Base-by-base conservation (phyloP, 2,797 vertebrate genomes). In the Hephaestus fuliginosus region DNA sequence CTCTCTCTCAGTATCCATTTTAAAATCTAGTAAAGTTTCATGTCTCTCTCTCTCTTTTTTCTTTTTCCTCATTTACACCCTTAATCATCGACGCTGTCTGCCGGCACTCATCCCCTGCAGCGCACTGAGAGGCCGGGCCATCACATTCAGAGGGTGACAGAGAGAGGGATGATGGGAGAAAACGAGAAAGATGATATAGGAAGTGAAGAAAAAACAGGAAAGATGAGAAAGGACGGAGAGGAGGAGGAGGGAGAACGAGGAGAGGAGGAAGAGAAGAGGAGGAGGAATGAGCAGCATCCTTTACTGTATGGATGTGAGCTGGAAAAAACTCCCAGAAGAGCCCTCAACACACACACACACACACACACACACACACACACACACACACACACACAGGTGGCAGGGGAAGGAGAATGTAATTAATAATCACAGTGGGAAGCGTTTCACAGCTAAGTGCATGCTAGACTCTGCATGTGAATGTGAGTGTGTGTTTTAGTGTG, bases 351-450 rank as follows among this genome's bases (percentile, higher is more conserved):
- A 33, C 71, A 75, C 14, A 60, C 28, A 52, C n/a, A 49, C 44
- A 51, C 39, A 70, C 68, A 43, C 52, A 44, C 70, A 52, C 53
- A 68, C 70, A 74, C 56, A 58, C 58, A 75, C 73, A 77, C 73
- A 83, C 77, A 75, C 62, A 74, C 22, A 68, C 41, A 76, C 44
- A 74, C 60, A 84, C 82, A 83, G 65, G 79, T 86, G 86, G 76
- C 22, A 41, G 49, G 53, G 61, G 82, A 85, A 65, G 56, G 63
- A 70, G 79, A 74, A 76, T 78, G 82, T 89, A 88, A 88, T 91
- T 88, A 91, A 89, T 85, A 86, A 86, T 85, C 86, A 85, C 82
- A 86, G 86, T 78, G 51, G 84, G 86, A 86, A 85, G 74, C 33
- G 72, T 84, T 89, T 87, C 83, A 75, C 85, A 79, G 80, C 58